Evolutionary conservation across 2,797 vertebrate species (phyloP).

Genomic region (Calcarius lapponicus): DNA sequence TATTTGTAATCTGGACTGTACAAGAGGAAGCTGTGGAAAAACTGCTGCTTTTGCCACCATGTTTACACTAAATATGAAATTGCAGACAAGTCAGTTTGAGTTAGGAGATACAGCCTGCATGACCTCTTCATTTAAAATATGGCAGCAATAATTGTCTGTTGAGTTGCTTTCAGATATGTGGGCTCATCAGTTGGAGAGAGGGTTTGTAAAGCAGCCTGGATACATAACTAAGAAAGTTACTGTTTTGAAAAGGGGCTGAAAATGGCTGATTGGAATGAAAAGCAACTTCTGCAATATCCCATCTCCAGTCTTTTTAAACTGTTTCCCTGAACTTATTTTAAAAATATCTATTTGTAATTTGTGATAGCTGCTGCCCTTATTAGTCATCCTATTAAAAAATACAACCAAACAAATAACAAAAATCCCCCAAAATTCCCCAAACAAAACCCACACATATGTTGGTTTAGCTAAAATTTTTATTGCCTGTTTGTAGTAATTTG

Average conservation of each 20-base stretch:
- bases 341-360: not conserved
- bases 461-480: not conserved
- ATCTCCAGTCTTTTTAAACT: not conserved
- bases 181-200: not conserved
- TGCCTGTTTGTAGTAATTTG: not conserved
- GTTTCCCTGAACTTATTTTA: not conserved
- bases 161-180: not conserved
- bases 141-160: not conserved
- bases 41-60: not conserved
- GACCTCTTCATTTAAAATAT: not conserved
- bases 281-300: not conserved
- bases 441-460: fast-evolving
- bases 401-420: not conserved
- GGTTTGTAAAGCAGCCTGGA: not conserved
- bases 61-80: not conserved
- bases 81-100: not conserved
- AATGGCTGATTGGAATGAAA: not conserved
- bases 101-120: not conserved
- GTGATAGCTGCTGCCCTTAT: not conserved
- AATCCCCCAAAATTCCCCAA: fast-evolving
- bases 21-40: not conserved
- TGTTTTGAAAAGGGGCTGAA: not conserved
- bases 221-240: not conserved
- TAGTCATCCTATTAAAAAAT: not conserved
- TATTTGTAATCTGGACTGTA: not conserved